A percentile compares a stretch with the other conserved stretches of the same genome.
Evolutionary conservation across 35 echinoderm and acorn worm genomes (phyloP).

Genomic region (Heliocidaris tuberculata): DNA sequence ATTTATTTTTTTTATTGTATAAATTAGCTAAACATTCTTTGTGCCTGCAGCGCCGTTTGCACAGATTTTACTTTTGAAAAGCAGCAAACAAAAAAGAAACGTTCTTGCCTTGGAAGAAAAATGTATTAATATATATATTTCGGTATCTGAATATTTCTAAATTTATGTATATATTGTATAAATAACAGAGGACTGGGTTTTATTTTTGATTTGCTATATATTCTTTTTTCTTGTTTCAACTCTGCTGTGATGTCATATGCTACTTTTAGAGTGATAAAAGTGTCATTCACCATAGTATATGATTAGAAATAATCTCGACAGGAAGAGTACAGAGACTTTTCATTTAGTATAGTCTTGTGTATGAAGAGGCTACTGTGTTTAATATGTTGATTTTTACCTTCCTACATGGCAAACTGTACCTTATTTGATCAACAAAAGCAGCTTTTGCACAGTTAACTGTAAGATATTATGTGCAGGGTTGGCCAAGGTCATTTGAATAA

Average conservation of each 20-base stretch:
- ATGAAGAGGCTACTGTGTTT: neutral
- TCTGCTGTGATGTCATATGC: neutral
- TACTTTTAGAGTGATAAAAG: neutral
- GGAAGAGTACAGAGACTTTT: neutral
- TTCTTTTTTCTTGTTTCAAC: neutral
- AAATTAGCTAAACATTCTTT: neutral
- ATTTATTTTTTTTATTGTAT: neutral
- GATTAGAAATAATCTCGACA: neutral
- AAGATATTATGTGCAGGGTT: too few relatives aligned
- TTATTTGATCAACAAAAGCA: too few relatives aligned
- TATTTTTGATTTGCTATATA: slow-evolving; percentile 1
- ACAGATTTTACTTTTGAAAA: neutral
- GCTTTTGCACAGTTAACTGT: too few relatives aligned
- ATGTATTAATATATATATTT: slow-evolving; percentile 14
- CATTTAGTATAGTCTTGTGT: neutral
- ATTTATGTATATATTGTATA: slow-evolving; percentile 9
- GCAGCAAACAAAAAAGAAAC: neutral
- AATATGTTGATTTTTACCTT: neutral
- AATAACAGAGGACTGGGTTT: neutral
- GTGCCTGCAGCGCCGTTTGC: neutral
- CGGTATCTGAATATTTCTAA: neutral
- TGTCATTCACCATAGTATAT: neutral
- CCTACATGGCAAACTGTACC: too few relatives aligned
- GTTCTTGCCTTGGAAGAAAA: neutral
- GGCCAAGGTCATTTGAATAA: too few relatives aligned